phyloP scores from a whole-genome alignment of 2,888 invertebrate species.

The Perizoma affinitatum region DNA sequence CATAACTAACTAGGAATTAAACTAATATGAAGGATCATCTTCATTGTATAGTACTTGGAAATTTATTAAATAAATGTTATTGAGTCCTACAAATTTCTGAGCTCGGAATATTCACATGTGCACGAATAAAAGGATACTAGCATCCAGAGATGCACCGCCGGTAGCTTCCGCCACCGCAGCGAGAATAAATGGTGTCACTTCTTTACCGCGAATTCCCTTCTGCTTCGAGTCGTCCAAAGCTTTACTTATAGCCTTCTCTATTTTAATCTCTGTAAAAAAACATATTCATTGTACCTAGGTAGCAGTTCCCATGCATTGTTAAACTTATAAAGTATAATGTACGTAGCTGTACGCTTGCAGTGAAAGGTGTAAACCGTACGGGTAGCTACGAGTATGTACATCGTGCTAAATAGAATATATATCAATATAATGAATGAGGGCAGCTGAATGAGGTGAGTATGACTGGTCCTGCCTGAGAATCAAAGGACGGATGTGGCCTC shows the following conservation, averaged over 20 bases:
- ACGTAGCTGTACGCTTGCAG: too few species aligned
- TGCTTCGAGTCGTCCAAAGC: constrained; percentile 86
- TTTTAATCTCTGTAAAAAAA: constrained; percentile 70
- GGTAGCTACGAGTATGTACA: too few species aligned
- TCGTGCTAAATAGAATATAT: too few species aligned
- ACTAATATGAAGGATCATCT: constrained; percentile 44
- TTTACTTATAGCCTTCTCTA: constrained; percentile 88
- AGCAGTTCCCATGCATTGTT: too few species aligned
- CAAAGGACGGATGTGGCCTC: too few species aligned
- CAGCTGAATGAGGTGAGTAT: too few species aligned
- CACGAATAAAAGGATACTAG: constrained; percentile 90
- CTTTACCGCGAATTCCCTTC: constrained; percentile 89
- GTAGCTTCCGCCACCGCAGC: constrained; percentile 91
- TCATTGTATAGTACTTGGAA: background rate
- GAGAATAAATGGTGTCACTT: constrained; percentile 96
- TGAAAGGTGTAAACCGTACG: too few species aligned
- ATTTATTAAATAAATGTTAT: background rate
- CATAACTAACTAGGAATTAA: constrained; percentile 56
- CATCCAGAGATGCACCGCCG: constrained; percentile 89
- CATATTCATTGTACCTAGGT: background rate
- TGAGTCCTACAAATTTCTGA: too few species aligned
- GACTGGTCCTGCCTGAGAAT: too few species aligned
- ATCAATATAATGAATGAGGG: too few species aligned
- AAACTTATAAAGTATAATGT: too few species aligned
- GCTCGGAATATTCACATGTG: background rate